Evolutionary conservation across 2,888 invertebrate species (phyloP), one percentile per base, ranked within the genome.

Genomic region (Suillia variegata): DNA sequence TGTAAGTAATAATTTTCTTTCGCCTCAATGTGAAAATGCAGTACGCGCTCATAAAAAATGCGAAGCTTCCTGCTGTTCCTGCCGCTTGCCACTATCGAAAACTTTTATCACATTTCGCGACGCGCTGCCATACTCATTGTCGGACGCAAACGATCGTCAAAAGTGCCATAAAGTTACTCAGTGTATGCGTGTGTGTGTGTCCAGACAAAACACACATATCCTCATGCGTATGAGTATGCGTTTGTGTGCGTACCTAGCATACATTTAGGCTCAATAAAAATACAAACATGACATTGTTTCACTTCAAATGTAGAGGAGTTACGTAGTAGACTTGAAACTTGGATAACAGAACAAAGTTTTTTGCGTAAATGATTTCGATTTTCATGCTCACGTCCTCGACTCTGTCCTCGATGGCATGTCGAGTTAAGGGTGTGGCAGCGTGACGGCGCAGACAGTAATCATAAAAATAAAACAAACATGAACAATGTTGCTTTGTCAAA

Each of bases 281-380:
- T n/a, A 31, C 31, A 51, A 26, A 15, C 24, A 51, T 12, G 12
- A 51, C 18, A 31, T 31, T 31, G 31, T 31, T 31, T 31, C 12
- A 31, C 12, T 31, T 31, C 31, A 31, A 31, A 31, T 6, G 31
- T n/a, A n/a, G 45, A 20, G 45, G 45, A 45, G n/a, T n/a, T n/a
- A n/a, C n/a, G n/a, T n/a, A n/a, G n/a, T n/a, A 38, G n/a, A 38
- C 38, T 6, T 13, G 42, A 47, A 45, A 21, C 50, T 20, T n/a
- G n/a, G n/a, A n/a, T n/a, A n/a, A n/a, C n/a, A n/a, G n/a, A n/a
- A n/a, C 55, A 59, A 57, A 20, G 59, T 31, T 53, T 56, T 53
- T 53, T 38, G 18, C 53, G 54, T 51, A 59, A 59, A 56, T 59
- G 59, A 59, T 62, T 62, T 56, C 59, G 48, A 59, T 62, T 53